These are phyloP conservation scores for Stenopsyche tienmushanensis DNA, from an alignment of 1,140 invertebrate species.

Conservation along the genomic window DNA sequence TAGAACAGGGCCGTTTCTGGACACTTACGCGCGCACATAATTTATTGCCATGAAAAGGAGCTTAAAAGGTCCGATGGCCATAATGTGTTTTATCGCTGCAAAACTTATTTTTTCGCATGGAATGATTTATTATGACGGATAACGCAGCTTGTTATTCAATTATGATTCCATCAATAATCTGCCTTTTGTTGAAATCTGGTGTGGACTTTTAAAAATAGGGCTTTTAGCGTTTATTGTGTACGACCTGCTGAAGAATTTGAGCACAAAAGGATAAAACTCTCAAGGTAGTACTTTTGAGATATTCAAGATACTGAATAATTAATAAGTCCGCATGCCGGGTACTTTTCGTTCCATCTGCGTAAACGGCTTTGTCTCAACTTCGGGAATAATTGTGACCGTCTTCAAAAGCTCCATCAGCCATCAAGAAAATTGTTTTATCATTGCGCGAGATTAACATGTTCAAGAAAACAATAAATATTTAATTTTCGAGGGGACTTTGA, in stretches of 20 bases:
- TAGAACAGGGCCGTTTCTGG: too few relatives aligned
- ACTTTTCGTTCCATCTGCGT: too few relatives aligned
- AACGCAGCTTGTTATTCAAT: background rate
- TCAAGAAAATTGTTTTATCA: slow-evolving; percentile 6
- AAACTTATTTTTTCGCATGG: too few relatives aligned
- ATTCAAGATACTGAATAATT: slow-evolving; percentile 23
- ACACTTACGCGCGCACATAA: too few relatives aligned
- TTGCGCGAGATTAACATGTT: background rate
- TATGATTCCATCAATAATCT: background rate
- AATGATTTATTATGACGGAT: background rate
- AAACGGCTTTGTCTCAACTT: slow-evolving; percentile 10
- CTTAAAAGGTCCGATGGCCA: too few relatives aligned
- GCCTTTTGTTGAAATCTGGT: too few relatives aligned
- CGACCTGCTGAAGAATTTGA: too few relatives aligned
- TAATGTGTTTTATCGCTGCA: too few relatives aligned
- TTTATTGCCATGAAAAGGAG: too few relatives aligned
- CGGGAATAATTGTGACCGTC: slow-evolving; percentile 5
- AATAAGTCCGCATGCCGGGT: slow-evolving; percentile 12
- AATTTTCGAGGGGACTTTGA: slow-evolving; percentile 1
- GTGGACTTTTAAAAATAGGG: too few relatives aligned
- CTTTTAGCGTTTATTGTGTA: too few relatives aligned
- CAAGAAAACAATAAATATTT: slow-evolving; percentile 6
- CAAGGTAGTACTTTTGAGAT: background rate
- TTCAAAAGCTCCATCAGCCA: background rate
- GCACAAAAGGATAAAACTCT: too few relatives aligned